phyloP scores from a whole-genome alignment of 2,113 vertebrate species.

The Varanus komodoensis region DNA sequence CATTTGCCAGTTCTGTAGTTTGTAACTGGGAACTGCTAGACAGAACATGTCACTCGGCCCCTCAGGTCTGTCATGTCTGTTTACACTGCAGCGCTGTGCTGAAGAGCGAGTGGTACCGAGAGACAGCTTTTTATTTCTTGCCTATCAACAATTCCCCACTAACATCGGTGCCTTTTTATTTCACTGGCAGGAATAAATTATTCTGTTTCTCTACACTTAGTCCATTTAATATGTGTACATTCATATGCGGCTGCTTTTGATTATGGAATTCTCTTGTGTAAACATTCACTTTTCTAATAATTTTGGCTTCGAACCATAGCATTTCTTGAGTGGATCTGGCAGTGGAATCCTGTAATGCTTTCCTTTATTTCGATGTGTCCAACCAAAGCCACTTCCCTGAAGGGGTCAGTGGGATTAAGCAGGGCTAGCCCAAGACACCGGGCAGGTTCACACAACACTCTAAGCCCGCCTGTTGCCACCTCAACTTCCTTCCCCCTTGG shows the following conservation, averaged over 20 bases:
- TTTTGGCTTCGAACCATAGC: not conserved
- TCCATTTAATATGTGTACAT: not conserved
- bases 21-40: slow-evolving; percentile 1
- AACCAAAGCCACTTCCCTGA: no score
- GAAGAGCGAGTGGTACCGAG: not conserved
- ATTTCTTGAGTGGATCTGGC: not conserved
- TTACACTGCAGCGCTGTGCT: not conserved
- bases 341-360: not conserved
- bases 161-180: not conserved
- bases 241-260: not conserved
- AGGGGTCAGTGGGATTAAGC: not conserved
- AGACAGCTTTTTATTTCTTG: not conserved
- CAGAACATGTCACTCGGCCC: not conserved
- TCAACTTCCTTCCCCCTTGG: no score
- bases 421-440: not conserved
- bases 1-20: not conserved
- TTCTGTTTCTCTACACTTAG: not conserved
- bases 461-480: no score
- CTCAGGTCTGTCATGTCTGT: not conserved
- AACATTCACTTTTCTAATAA: not conserved
- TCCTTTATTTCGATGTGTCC: not conserved
- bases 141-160: not conserved
- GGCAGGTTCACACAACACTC: no score
- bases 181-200: not conserved
- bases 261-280: not conserved